Conservation (phyloP, 1,140 invertebrate genomes). For the Limonius californicus region DNA sequence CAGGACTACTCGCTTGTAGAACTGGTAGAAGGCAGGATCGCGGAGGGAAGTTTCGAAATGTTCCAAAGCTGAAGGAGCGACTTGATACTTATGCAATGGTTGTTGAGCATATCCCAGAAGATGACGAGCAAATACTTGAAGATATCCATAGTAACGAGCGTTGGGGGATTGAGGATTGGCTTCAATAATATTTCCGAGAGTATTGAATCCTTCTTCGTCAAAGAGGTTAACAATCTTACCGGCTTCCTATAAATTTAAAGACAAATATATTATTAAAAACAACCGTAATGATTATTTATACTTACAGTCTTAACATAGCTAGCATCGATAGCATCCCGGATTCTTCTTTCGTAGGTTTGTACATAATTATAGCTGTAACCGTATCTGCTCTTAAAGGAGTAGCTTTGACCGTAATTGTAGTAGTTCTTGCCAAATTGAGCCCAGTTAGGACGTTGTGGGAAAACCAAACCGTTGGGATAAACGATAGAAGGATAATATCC, state of each 20-base stretch:
- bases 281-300: not conserved
- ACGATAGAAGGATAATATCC: slow-evolving; percentile 64
- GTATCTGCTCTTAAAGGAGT: slow-evolving; percentile 8
- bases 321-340: slow-evolving; percentile 59
- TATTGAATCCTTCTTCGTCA: slow-evolving; percentile 51
- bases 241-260: slow-evolving; percentile 40
- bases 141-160: slow-evolving; percentile 58
- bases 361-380: slow-evolving; percentile 34
- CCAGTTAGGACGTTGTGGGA: slow-evolving; percentile 57
- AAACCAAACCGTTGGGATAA: slow-evolving; percentile 62
- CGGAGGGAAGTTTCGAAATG: slow-evolving; percentile 58
- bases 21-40: slow-evolving; percentile 64
- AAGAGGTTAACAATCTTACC: slow-evolving; percentile 52
- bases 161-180: slow-evolving; percentile 63
- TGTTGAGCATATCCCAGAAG: slow-evolving; percentile 51
- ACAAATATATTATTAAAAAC: not conserved
- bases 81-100: slow-evolving; percentile 37
- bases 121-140: slow-evolving; percentile 55
- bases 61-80: slow-evolving; percentile 46
- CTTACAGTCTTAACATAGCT: slow-evolving; percentile 54
- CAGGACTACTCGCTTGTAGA: slow-evolving; percentile 55
- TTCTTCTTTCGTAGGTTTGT: slow-evolving; percentile 55
- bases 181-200: slow-evolving; percentile 65
- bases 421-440: slow-evolving; percentile 44
- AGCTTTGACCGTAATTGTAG: slow-evolving; percentile 34